These are phyloP conservation scores for Drosophila nigrodunni DNA, from an alignment of 1,140 invertebrate genomes.

Conservation along the genomic window DNA sequence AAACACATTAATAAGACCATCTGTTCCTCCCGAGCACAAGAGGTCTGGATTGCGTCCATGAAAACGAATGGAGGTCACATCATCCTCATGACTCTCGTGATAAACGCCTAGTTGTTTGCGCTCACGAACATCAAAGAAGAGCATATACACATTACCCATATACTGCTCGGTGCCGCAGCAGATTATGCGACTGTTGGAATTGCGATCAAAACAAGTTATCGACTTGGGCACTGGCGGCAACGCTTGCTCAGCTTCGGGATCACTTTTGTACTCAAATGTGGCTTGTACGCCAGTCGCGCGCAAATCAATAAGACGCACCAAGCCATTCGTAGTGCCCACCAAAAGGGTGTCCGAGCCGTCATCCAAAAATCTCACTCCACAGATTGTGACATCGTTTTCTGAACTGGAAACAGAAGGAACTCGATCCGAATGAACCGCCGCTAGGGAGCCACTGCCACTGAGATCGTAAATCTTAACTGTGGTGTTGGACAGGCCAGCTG, in stretches of 20 bases:
- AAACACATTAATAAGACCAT: conserved; percentile 95
- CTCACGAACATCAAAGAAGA: conserved; percentile 93
- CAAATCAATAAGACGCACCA: conserved; percentile 72
- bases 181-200: conserved; percentile 89
- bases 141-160: conserved; percentile 89
- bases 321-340: conserved; percentile 69
- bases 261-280: conserved; percentile 52
- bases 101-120: conserved; percentile 91
- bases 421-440: conserved; percentile 7
- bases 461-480: conserved; percentile 68
- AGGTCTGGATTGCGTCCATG: conserved; percentile 89
- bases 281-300: conserved; percentile 53
- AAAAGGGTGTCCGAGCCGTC: conserved; percentile 56
- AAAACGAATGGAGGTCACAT: conserved; percentile 93
- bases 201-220: conserved; percentile 91
- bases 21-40: conserved; percentile 91
- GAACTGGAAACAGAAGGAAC: background rate
- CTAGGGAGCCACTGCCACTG: conserved; percentile 20
- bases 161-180: conserved; percentile 91
- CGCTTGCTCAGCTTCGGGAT: conserved; percentile 83
- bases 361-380: conserved; percentile 72
- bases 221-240: conserved; percentile 84
- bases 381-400: conserved; percentile 24
- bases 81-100: conserved; percentile 93
- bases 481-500: conserved; percentile 64